These are phyloP conservation scores for Lithodes maja DNA, from an alignment of 2,888 invertebrate species.

Conservation along the genomic window DNA sequence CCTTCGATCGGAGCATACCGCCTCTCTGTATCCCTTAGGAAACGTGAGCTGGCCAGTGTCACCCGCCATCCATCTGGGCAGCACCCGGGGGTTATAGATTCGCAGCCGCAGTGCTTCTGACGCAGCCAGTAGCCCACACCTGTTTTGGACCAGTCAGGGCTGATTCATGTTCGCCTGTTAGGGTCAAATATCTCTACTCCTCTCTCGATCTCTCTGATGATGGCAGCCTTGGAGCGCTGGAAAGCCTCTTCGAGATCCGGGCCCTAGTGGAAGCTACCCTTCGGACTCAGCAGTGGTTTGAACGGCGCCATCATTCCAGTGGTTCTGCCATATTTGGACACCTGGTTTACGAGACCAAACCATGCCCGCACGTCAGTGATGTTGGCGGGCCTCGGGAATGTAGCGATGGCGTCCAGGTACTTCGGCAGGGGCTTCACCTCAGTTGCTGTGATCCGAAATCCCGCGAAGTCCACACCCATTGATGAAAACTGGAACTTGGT, in stretches of 20 bases:
- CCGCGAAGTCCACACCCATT: conserved; percentile 24
- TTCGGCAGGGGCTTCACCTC: conserved; percentile 33
- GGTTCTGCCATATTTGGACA: conserved; percentile 39
- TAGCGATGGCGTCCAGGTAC: conserved; percentile 39
- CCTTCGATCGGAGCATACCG: too few relatives aligned
- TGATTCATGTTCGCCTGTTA: not conserved
- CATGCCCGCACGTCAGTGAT: conserved; percentile 30
- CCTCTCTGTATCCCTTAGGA: conserved; percentile 12
- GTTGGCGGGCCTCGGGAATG: conserved; percentile 8
- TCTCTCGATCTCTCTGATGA: conserved; percentile 18
- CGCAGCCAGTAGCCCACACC: too few relatives aligned
- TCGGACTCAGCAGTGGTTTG: conserved; percentile 47
- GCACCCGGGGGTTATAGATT: too few relatives aligned
- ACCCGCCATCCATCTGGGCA: too few relatives aligned
- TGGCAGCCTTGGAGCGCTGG: conserved; percentile 27
- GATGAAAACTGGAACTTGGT: conserved; percentile 33
- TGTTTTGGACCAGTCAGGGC: too few relatives aligned
- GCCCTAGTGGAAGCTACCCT: conserved; percentile 20
- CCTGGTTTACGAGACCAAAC: conserved; percentile 47
- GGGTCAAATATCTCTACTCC: conserved; percentile 34
- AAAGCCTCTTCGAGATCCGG: conserved; percentile 39
- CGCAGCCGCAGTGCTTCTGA: too few relatives aligned
- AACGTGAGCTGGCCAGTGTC: conserved; percentile 14
- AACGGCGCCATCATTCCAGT: conserved; percentile 45
- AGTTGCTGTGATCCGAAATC: conserved; percentile 17